Conservation (phyloP, 30 jellyfish, hydroid and myxozoan genomes). For the Hydractinia symbiolongicarpus region DNA sequence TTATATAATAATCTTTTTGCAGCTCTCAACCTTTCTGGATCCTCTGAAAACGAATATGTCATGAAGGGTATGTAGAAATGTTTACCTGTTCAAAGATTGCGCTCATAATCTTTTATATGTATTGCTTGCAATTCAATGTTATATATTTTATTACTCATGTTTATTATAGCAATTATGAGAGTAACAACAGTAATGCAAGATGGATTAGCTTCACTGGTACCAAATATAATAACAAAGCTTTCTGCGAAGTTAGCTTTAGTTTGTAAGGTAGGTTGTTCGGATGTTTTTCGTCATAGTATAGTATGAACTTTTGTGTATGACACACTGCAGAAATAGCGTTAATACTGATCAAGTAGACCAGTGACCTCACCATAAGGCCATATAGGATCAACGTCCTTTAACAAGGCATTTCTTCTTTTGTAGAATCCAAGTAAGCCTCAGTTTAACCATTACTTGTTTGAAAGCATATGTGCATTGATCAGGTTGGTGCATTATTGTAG, state of each 20-base stretch:
- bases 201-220: conserved; percentile 50
- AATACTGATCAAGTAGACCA: neutral
- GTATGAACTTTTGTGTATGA: neutral
- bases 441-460: conserved; percentile 87
- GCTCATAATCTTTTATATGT: too few species aligned
- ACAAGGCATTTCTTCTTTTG: neutral
- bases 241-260: conserved; percentile 63
- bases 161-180: conserved; percentile 83
- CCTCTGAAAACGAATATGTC: conserved; percentile 79
- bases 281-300: neutral
- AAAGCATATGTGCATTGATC: conserved; percentile 73
- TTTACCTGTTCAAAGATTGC: too few species aligned
- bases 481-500: conserved; percentile 29
- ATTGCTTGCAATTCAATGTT: too few species aligned
- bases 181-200: conserved; percentile 71
- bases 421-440: conserved; percentile 99
- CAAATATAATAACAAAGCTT: conserved; percentile 41
- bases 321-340: neutral
- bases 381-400: too few species aligned
- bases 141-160: neutral
- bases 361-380: neutral
- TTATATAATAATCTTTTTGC: conserved; percentile 54
- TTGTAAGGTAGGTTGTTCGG: conserved; percentile 74
- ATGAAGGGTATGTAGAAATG: conserved; percentile 64
- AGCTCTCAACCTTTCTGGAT: conserved; percentile 61